Evolutionary conservation across 2,888 invertebrate genomes (phyloP).

Genomic region (Lepidocyrtinus sp.): DNA sequence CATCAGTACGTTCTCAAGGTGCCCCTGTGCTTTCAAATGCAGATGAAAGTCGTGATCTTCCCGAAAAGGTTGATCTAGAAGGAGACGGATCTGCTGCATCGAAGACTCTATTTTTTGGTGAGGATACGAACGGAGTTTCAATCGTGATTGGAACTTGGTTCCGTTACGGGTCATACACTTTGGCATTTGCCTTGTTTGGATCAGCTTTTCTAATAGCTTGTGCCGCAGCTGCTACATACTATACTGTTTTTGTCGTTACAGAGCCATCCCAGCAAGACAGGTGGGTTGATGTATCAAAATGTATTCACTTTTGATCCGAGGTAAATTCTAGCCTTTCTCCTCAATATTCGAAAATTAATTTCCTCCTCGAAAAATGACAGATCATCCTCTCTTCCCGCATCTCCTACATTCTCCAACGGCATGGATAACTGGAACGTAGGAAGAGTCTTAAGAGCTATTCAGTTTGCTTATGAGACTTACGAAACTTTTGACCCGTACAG

Average conservation of each 20-base stretch:
- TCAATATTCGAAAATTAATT: background rate
- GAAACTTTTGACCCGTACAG: constrained; percentile 64
- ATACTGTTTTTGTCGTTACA: constrained; percentile 69
- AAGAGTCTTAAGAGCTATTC: constrained; percentile 57
- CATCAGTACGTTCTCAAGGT: too few relatives aligned
- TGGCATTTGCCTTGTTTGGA: constrained; percentile 65
- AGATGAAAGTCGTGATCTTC: background rate
- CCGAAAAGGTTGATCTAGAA: background rate
- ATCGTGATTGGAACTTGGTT: constrained; percentile 68
- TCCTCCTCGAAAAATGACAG: background rate
- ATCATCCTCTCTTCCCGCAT: background rate
- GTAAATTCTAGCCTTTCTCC: background rate
- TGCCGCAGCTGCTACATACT: constrained; percentile 65
- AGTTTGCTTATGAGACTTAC: constrained; percentile 64
- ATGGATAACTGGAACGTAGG: constrained; percentile 58
- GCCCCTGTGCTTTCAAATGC: background rate
- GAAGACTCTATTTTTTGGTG: constrained; percentile 64
- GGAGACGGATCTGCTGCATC: constrained; percentile 29
- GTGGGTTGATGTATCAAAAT: constrained; percentile 44
- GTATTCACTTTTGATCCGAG: background rate
- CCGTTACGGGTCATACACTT: constrained; percentile 65
- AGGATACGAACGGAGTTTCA: constrained; percentile 61
- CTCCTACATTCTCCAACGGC: background rate
- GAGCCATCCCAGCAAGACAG: constrained; percentile 66
- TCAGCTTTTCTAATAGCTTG: constrained; percentile 63